A percentile compares a stretch with the other conserved stretches of the same genome.
These are phyloP conservation scores for Thunnus maccoyii DNA, from an alignment of 2,113 vertebrate genomes.

Conservation along the genomic window DNA sequence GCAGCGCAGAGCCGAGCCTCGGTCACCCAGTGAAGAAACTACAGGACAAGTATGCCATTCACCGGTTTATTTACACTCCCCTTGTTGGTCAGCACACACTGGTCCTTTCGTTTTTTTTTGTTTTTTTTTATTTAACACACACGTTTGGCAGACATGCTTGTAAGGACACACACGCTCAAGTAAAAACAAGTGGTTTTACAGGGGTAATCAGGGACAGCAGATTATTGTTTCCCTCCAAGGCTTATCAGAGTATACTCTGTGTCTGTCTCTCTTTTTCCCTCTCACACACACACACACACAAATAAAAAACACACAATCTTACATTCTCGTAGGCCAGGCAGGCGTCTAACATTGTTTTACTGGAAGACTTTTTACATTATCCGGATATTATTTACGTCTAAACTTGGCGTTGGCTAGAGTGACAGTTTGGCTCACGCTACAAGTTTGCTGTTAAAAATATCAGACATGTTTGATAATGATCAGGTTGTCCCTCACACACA, in stretches of 20 bases:
- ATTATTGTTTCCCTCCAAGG: constrained; percentile 47
- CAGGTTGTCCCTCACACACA: background rate
- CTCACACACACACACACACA: background rate
- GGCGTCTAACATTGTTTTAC: constrained; percentile 16
- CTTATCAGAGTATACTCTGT: constrained; percentile 49
- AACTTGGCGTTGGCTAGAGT: background rate
- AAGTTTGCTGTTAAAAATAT: constrained; percentile 18
- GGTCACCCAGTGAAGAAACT: constrained; percentile 49
- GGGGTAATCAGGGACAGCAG: constrained; percentile 54
- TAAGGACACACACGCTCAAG: constrained; percentile 22
- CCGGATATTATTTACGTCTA: constrained; percentile 7
- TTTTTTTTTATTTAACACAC: constrained; percentile 50
- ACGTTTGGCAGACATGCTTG: constrained; percentile 41
- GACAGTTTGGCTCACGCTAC: constrained; percentile 6
- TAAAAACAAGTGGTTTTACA: constrained; percentile 55
- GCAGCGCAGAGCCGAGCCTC: constrained; percentile 43
- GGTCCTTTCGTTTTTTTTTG: constrained; percentile 7
- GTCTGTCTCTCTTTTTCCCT: constrained; percentile 4
- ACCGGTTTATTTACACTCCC: constrained; percentile 62
- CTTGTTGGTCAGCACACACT: constrained; percentile 63
- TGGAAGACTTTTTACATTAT: constrained; percentile 36
- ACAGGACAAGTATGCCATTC: constrained; percentile 67
- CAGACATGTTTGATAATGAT: constrained; percentile 41
- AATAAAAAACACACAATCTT: background rate
- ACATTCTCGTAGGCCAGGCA: constrained; percentile 7